These are phyloP conservation scores for Orgyia antiqua DNA, from an alignment of 2,888 invertebrate genomes.

Conservation along the genomic window DNA sequence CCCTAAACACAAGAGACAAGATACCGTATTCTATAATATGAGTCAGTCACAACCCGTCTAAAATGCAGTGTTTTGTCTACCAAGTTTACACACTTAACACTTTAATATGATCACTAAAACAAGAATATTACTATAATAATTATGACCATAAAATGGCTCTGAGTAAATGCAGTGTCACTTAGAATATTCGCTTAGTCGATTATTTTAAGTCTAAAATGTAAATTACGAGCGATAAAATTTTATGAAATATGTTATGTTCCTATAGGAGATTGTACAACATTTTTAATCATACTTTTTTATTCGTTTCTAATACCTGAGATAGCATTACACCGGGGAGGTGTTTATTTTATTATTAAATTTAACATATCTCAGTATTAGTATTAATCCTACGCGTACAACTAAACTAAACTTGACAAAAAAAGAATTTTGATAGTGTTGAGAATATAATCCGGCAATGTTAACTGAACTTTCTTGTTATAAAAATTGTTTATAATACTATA, in stretches of 20 bases:
- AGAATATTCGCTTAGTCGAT: not conserved
- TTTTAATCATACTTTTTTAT: no score
- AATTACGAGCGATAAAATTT: not conserved
- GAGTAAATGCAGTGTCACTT: not conserved
- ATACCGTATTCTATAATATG: constrained; percentile 15
- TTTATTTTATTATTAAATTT: no score
- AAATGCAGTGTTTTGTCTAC: constrained; percentile 21
- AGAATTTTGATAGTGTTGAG: no score
- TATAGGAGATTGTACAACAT: no score
- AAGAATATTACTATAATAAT: constrained; percentile 15
- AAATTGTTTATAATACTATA: no score
- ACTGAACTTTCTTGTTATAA: no score
- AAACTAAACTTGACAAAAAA: no score
- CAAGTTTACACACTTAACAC: constrained; percentile 37
- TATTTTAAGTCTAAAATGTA: not conserved
- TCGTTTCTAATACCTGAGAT: no score
- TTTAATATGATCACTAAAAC: constrained; percentile 32
- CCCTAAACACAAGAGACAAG: constrained; percentile 13
- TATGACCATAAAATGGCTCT: constrained; percentile 3
- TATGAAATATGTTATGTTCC: not conserved
- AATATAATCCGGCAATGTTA: no score
- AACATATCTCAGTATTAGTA: no score
- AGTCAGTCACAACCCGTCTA: constrained; percentile 9
- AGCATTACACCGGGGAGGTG: no score
- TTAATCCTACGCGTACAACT: no score